Percentiles rank a stretch among this genome's conserved stretches.
Conservation (phyloP, 2,888 invertebrate genomes). For the Platycheirus rosarum region DNA sequence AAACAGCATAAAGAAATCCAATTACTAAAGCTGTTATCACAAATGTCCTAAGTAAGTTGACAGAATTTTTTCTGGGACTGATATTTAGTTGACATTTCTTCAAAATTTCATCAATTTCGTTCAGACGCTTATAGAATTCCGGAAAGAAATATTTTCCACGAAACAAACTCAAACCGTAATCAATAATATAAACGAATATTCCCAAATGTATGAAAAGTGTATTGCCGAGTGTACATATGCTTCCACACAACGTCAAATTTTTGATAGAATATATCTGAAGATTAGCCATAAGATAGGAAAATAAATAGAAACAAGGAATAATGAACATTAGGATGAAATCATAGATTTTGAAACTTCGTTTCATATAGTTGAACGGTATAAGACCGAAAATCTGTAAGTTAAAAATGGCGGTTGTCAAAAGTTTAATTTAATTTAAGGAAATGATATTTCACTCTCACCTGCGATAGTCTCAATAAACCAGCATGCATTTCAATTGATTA, state of each 20-base stretch:
- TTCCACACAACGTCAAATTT: constrained; percentile 76
- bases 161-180: constrained; percentile 77
- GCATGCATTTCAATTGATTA: constrained; percentile 33
- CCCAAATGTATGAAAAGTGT: constrained; percentile 79
- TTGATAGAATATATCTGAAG: constrained; percentile 56
- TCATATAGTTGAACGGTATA: constrained; percentile 77
- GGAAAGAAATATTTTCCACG: constrained; percentile 79
- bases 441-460: no score
- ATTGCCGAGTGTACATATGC: constrained; percentile 78
- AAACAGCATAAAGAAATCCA: constrained; percentile 76
- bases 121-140: constrained; percentile 77
- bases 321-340: constrained; percentile 79
- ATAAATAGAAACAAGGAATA: constrained; percentile 77
- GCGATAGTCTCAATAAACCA: constrained; percentile 44
- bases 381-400: constrained; percentile 78
- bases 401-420: neutral
- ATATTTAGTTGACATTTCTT: constrained; percentile 76
- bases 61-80: constrained; percentile 68
- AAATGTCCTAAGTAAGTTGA: constrained; percentile 77
- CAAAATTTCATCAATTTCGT: constrained; percentile 78
- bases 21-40: constrained; percentile 72
- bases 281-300: constrained; percentile 76
- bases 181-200: constrained; percentile 78
- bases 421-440: neutral
- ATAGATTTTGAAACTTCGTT: constrained; percentile 72